Conservation (phyloP, 2,113 vertebrate genomes). For the Phalacrocorax aristotelis region DNA sequence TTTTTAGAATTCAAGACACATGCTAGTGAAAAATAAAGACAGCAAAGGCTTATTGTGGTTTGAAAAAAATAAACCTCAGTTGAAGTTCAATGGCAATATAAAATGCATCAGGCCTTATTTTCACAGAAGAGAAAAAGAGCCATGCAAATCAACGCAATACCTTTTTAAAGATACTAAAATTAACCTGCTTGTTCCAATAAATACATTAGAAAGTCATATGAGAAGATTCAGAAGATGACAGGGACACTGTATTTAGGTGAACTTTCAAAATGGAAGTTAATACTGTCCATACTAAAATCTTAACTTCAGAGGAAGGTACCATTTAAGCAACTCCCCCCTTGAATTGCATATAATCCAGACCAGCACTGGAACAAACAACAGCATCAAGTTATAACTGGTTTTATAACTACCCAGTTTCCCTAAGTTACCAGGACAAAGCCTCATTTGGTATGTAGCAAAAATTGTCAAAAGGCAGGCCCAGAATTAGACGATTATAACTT, state of each 20-base stretch:
- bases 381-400: neutral
- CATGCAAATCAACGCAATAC: neutral
- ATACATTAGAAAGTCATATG: neutral
- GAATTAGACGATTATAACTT: neutral
- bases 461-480: neutral
- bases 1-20: neutral
- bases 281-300: neutral
- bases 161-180: neutral
- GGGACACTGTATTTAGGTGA: neutral
- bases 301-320: neutral
- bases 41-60: neutral
- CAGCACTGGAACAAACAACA: neutral
- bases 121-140: neutral
- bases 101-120: neutral
- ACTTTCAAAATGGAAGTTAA: neutral
- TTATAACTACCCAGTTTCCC: neutral
- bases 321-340: neutral
- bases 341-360: neutral
- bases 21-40: neutral
- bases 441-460: neutral
- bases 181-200: neutral
- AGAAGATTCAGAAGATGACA: neutral
- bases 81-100: neutral
- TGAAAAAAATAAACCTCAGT: neutral
- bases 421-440: neutral